phyloP scores from a whole-genome alignment of 2,113 vertebrate species.

The Thinocorus orbignyianus region DNA sequence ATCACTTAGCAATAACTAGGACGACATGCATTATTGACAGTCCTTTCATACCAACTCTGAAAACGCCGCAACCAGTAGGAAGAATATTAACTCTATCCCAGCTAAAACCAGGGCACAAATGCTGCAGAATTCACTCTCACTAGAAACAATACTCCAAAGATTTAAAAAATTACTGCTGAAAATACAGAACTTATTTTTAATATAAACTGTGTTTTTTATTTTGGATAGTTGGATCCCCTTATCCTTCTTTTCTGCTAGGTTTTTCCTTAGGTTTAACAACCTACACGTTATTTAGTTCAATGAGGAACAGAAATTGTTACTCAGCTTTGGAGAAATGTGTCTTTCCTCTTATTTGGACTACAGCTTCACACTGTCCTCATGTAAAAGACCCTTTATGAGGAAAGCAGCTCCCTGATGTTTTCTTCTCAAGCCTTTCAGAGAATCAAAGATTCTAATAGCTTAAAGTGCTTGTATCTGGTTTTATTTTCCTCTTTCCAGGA shows the following conservation, averaged over 20 bases:
- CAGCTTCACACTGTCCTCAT: neutral
- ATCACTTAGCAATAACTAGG: neutral
- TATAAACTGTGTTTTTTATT: neutral
- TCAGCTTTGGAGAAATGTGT: neutral
- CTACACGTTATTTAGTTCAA: neutral
- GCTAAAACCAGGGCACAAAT: neutral
- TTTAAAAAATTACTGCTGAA: neutral
- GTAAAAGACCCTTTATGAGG: neutral
- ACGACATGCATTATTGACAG: neutral
- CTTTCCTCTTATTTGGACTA: neutral
- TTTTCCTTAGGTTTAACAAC: neutral
- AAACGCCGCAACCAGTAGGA: neutral
- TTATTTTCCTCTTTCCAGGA: slow-evolving; percentile 69
- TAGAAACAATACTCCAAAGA: neutral
- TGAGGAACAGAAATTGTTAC: neutral
- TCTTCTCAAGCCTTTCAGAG: neutral
- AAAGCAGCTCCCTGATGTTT: neutral
- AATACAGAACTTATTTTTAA: neutral
- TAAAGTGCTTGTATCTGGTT: neutral
- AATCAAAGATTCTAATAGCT: neutral
- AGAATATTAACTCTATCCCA: neutral
- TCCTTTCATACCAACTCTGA: neutral
- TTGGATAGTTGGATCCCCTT: neutral
- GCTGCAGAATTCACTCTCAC: neutral
- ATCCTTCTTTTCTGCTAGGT: neutral